Evolutionary conservation across 2,113 vertebrate species (phyloP).

Genomic region (Nothobranchius furzeri): DNA sequence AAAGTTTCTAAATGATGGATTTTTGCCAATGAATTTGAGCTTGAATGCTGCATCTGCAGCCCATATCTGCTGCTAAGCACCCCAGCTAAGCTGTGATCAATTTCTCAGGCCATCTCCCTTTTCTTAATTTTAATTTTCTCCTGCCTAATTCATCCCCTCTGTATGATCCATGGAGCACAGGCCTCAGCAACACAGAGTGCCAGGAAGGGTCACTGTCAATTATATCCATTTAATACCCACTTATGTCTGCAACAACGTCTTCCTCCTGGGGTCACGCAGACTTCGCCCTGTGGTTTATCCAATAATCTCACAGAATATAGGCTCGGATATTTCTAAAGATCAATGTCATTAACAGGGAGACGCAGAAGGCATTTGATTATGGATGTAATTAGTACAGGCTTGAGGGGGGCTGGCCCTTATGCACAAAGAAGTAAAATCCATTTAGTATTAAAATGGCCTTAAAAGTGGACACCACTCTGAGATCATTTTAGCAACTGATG

Average conservation of each 20-base stretch:
- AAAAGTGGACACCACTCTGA: slow-evolving; percentile 73
- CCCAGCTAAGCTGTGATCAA: slow-evolving; percentile 68
- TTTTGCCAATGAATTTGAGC: slow-evolving; percentile 24
- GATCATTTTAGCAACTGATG: slow-evolving; percentile 77
- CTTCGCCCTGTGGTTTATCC: slow-evolving; percentile 81
- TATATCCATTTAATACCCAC: slow-evolving; percentile 88
- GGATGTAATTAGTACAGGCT: slow-evolving; percentile 79
- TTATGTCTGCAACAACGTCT: slow-evolving; percentile 79
- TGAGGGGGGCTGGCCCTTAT: slow-evolving; percentile 63
- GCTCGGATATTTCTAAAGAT: slow-evolving; percentile 81
- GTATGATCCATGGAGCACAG: slow-evolving; percentile 70
- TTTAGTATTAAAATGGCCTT: slow-evolving; percentile 77
- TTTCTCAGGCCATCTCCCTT: slow-evolving; percentile 56
- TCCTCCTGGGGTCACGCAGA: slow-evolving; percentile 78
- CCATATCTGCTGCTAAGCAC: slow-evolving; percentile 67
- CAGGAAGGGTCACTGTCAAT: slow-evolving; percentile 84
- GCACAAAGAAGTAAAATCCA: slow-evolving; percentile 71
- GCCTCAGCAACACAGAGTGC: slow-evolving; percentile 69
- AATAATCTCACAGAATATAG: slow-evolving; percentile 84
- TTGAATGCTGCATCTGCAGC: slow-evolving; percentile 37
- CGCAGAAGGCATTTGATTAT: slow-evolving; percentile 82
- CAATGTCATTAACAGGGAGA: slow-evolving; percentile 83
- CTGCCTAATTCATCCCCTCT: slow-evolving; percentile 70
- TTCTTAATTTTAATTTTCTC: slow-evolving; percentile 72
- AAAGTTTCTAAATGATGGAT: slow-evolving; percentile 51